A percentile compares a stretch with the other conserved stretches of the same genome.
Evolutionary conservation across 2,113 vertebrate species (phyloP).

Genomic region (Erythrocercus mccallii): DNA sequence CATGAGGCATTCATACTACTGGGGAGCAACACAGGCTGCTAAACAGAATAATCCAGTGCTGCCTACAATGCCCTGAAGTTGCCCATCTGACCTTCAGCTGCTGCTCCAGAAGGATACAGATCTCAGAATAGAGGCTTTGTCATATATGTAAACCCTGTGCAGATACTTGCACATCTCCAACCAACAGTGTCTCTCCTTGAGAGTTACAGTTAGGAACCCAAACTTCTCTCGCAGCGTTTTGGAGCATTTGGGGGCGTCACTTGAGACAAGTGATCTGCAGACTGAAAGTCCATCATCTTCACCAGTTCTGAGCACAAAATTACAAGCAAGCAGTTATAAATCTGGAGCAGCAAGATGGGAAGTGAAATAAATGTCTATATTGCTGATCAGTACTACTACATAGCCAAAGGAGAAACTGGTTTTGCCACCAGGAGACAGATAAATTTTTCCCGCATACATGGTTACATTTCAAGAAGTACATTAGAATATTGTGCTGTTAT

Average conservation of each 20-base stretch:
- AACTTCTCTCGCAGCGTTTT: background rate
- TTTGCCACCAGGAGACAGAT: background rate
- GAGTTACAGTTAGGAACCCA: background rate
- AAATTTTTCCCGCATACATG: background rate
- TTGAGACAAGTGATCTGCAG: background rate
- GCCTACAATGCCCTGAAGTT: background rate
- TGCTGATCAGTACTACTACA: background rate
- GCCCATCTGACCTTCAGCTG: background rate
- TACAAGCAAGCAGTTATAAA: no score
- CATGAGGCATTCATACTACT: background rate
- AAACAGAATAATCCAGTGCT: background rate
- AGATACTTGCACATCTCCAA: background rate
- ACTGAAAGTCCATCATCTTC: background rate
- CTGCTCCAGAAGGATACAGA: background rate
- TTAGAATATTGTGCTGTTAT: background rate
- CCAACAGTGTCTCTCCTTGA: background rate
- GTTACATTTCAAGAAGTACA: background rate
- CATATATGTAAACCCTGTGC: background rate
- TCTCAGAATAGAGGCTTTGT: background rate
- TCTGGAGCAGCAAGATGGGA: background rate
- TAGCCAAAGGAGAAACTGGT: conserved; percentile 9
- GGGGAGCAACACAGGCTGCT: background rate
- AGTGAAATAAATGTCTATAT: background rate
- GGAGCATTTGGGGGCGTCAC: background rate
- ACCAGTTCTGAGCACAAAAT: background rate